phyloP scores from a whole-genome alignment of 2,113 vertebrate species.

The Azemiops feae region DNA sequence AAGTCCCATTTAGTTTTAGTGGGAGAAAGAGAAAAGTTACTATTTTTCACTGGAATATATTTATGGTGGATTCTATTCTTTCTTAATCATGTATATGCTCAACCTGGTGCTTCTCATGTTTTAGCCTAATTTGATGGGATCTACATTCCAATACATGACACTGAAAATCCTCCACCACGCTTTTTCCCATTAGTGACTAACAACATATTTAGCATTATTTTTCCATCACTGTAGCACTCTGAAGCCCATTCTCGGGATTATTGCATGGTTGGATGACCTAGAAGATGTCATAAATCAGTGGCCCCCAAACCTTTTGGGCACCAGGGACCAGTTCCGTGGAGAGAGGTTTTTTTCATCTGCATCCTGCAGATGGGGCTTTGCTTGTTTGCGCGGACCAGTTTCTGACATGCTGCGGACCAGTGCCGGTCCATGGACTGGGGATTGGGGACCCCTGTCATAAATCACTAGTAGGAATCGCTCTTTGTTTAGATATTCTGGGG shows the following conservation, averaged over 20 bases:
- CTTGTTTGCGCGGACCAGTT: too few relatives aligned
- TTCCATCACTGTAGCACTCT: neutral
- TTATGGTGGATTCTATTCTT: neutral
- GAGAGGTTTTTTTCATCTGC: too few relatives aligned
- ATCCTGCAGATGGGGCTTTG: too few relatives aligned
- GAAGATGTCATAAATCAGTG: neutral
- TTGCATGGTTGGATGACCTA: neutral
- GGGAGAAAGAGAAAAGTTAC: neutral
- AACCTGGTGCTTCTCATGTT: neutral
- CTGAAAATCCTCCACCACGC: neutral
- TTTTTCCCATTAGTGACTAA: neutral
- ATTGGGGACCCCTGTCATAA: neutral
- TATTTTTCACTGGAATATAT: neutral
- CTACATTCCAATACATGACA: neutral
- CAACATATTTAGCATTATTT: neutral
- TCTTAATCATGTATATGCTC: neutral
- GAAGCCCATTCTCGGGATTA: neutral
- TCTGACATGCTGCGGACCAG: too few relatives aligned
- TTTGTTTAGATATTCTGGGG: neutral
- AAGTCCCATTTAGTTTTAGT: neutral
- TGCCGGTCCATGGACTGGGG: too few relatives aligned
- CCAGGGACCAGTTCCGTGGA: too few relatives aligned
- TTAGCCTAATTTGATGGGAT: neutral
- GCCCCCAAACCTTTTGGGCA: too few relatives aligned
- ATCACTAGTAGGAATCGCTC: neutral